Base-by-base conservation (phyloP, 1,140 invertebrate genomes). In the Camponotus vicinus region DNA sequence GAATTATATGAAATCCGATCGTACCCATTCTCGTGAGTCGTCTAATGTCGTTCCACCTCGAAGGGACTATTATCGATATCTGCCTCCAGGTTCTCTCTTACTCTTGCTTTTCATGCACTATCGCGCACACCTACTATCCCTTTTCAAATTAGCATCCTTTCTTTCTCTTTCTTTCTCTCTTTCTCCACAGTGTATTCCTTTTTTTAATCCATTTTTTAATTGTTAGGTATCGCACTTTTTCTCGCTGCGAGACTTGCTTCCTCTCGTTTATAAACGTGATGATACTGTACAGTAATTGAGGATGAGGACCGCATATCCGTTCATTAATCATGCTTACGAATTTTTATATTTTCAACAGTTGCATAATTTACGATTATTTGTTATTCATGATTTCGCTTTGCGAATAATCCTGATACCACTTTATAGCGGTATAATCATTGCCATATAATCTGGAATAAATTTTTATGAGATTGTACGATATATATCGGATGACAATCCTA, bases 1-100 rank as follows among this genome's bases (percentile, higher is more conserved):
- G 89, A 98, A 97, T 93, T 97, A 97, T 89, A 95, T 96, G 90
- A 96, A 96, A 94, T 95, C 93, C 86, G 92, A 93, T 15, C 96
- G 94, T 90, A 95, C 92, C 71, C 93, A 92, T 90, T 90, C 88
- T 89, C 90, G 88, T 92, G 92, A 92, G 90, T 87, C 89, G 73
- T 18, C 85, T 52, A 86, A 91, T 84, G 55, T 86, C 87, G 66
- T 90, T 80, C 85, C 89, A 82, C 78, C 87, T 63, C 91, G 93
- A 59, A 89, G 91, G 80, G 90, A 93, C 76, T 88, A 87, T 79
- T 94, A 93, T 76, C 86, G 92, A 92, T 94, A 92, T 90, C 86
- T 92, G 63, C 87, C 88, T 77, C 88, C 93, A 94, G 94, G 94
- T 95, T 34, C 55, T 73, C 90, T 52, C 87, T 88, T 90, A 84